A percentile compares a stretch with the other conserved stretches of the same genome.
These are phyloP conservation scores for Notiomystis cincta DNA, from an alignment of 2,113 vertebrate genomes.

Conservation along the genomic window DNA sequence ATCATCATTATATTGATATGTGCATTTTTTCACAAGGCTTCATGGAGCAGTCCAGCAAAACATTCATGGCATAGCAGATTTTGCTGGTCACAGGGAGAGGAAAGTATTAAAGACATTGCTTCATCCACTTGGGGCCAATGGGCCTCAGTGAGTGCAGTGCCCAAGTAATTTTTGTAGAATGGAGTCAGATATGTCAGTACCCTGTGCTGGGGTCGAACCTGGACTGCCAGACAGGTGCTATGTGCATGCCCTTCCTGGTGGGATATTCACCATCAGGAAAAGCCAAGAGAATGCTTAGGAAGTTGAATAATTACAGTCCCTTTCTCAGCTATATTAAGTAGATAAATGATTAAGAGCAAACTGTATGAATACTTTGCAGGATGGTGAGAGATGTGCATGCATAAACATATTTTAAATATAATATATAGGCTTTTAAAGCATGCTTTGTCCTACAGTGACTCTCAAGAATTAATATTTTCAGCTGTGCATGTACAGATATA, in stretches of 20 bases:
- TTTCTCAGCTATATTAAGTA: not conserved
- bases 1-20: not conserved
- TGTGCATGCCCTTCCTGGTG: not conserved
- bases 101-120: not conserved
- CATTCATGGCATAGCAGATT: not conserved
- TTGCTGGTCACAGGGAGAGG: not conserved
- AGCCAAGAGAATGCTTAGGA: not conserved
- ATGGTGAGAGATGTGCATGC: not conserved
- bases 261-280: not conserved
- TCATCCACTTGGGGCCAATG: not conserved
- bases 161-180: not conserved
- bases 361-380: not conserved
- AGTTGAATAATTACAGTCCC: not conserved
- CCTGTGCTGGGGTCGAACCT: not conserved
- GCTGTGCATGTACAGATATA: accelerated
- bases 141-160: not conserved
- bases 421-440: not conserved
- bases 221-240: not conserved
- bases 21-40: not conserved
- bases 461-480: not conserved
- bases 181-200: not conserved
- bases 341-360: not conserved
- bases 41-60: not conserved
- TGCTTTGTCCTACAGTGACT: not conserved
- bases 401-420: not conserved